Evolutionary conservation across 2,888 invertebrate species (phyloP), one percentile per base, ranked within the genome.

Genomic region (Minunthozetes semirufus): DNA sequence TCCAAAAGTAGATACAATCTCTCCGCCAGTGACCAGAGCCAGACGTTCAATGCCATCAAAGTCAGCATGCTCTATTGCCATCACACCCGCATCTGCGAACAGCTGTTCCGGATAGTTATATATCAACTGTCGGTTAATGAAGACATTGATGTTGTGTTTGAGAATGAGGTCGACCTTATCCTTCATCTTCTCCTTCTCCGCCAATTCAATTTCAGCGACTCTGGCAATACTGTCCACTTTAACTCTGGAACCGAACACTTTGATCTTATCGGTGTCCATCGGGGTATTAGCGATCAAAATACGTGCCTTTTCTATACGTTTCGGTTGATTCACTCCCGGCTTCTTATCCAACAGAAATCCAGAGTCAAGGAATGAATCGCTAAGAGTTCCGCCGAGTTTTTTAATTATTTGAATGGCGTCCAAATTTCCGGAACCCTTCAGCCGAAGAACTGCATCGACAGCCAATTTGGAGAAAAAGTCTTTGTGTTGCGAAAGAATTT

Each of bases 11-110:
- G 98, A 99, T 0, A 92, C 94, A 80, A 99, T 99, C 85, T 99
- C 99, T 76, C 95, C 98, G 74, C 86, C 98, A 77, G 97, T 94
- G 17, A 99, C 99, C 29, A 98, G 87, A 33, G 98, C 97, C 76
- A 99, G 86, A 77, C 98, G 88, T 83, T 99, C 98, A 81, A 99
- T 96, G 72, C 99, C 99, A 83, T 99, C 98, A 82, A 99, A 99
- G 83, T 99, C 99, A 3, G 99, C 99, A 83, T 99, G 99, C 82
- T 99, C 99, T 80, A 99, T 99, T 0, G 99, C 97, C 98, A 99
- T 99, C 11, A 98, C 89, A 70, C 93, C 92, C 63, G 94, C 93
- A 85, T 99, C 99, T 53, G 98, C 95, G 84, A 99, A 99, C 80
- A 99, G 85, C 84, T 99, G 99, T 84, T 99, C 99, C 0, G 99